Evolutionary conservation across 2,888 invertebrate genomes (phyloP), one percentile per base, ranked within the genome.

Genomic region (Shargacucullia verbasci): DNA sequence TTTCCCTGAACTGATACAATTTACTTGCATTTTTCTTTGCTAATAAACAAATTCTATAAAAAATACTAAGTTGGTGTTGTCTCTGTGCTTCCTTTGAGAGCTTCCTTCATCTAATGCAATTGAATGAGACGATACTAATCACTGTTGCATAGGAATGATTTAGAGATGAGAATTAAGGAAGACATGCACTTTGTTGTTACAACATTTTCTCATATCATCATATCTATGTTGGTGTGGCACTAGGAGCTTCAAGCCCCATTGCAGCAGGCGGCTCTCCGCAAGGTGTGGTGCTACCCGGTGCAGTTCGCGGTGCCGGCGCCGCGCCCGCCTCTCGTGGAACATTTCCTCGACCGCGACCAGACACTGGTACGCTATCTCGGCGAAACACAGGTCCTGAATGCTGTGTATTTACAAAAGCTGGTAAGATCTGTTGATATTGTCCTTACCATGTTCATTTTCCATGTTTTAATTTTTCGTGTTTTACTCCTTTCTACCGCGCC

Each of bases 251-350:
- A 95, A 13, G 95, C 95, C 1, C 95, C 95, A 9, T 91, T 95
- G 62, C 95, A 96, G 62, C 96, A 96, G 75, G 96, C 96, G 35
- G 96, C 96, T 41, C 94, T 97, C 10, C 96, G 98, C 69, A 98
- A 98, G 90, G 98, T 99, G 59, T 98, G 98, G 97, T 99, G 99
- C 94, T 99, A 99, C 90, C 98, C 99, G 2, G 96, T 98, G 59
- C 98, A 98, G 92, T 98, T 98, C 91, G 96, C 97, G 34, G 95
- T 98, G 63, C 97, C 97, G 2, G 97, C 97, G 70, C 98, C 98
- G 2, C 95, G 98, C 45, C 95, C 98, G 80, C 98, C 98, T 9
- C 95, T 96, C 41, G 96, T 98, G 13, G 98, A 98, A 77, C 98
- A 97, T 88, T 95, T 97, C 78, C 96, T 97, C 0, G 98, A 98